Conservation (phyloP, 2,113 vertebrate species). For the Columba livia region DNA sequence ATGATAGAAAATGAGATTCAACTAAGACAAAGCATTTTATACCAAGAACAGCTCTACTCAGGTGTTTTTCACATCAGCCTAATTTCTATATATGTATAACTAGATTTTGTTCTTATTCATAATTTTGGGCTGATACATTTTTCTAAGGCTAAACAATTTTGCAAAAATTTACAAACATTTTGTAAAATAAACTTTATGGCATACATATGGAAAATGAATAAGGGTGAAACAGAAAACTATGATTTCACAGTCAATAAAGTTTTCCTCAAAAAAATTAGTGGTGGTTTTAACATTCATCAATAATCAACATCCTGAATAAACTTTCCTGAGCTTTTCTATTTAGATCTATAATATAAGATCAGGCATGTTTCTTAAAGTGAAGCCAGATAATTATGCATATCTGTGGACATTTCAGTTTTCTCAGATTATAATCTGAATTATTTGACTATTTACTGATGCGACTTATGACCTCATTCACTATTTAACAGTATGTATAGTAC, state of each 20-base stretch:
- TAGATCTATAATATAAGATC: background rate
- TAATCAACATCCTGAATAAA: background rate
- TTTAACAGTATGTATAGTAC: background rate
- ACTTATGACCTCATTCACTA: background rate
- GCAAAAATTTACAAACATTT: background rate
- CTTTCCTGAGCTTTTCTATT: background rate
- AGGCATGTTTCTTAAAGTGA: background rate
- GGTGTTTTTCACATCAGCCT: background rate
- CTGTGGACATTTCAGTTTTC: background rate
- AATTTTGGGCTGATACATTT: background rate
- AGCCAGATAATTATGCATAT: background rate
- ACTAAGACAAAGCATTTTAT: background rate
- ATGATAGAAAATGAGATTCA: background rate
- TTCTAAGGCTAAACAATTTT: background rate
- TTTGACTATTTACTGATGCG: background rate
- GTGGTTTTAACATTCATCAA: background rate
- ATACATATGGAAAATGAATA: background rate
- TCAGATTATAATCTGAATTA: background rate
- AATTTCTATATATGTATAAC: background rate
- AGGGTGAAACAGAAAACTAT: background rate
- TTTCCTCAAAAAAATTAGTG: background rate
- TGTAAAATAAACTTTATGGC: background rate
- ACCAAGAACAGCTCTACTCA: background rate
- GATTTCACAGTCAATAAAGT: background rate
- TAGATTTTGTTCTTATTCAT: background rate